A percentile compares a stretch with the other conserved stretches of the same genome.
These are phyloP conservation scores for Deilephila porcellus DNA, from an alignment of 2,888 invertebrate genomes.

Conservation along the genomic window DNA sequence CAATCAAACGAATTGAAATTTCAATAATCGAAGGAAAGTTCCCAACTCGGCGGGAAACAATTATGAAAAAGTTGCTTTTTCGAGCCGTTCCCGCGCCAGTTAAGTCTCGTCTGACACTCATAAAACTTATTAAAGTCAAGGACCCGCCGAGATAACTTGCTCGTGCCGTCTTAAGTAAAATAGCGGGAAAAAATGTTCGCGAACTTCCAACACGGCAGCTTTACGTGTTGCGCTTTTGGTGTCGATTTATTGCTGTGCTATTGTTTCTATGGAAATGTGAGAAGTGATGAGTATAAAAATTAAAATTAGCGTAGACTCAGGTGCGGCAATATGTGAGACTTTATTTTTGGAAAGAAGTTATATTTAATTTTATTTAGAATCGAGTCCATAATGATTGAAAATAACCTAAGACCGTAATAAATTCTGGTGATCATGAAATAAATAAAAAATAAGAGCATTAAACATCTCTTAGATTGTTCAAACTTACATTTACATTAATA, in stretches of 20 bases:
- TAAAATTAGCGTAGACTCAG: no score
- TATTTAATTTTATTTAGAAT: no score
- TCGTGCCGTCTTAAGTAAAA: slow-evolving; percentile 82
- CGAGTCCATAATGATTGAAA: no score
- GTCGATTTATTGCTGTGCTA: slow-evolving; percentile 56
- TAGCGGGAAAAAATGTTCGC: slow-evolving; percentile 79
- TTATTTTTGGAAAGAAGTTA: no score
- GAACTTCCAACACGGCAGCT: slow-evolving; percentile 70
- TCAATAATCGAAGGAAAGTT: slow-evolving; percentile 79
- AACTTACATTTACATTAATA: no score
- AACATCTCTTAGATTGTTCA: no score
- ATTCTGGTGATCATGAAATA: no score
- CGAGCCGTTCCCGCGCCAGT: slow-evolving; percentile 80
- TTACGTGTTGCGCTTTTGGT: slow-evolving; percentile 75
- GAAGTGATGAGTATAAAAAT: no score
- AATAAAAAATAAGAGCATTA: no score
- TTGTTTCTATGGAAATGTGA: slow-evolving; percentile 43
- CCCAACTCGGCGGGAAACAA: slow-evolving; percentile 76
- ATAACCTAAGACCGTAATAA: no score
- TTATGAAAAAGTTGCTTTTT: slow-evolving; percentile 82
- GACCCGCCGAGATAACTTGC: slow-evolving; percentile 84
- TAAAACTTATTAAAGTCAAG: slow-evolving; percentile 85
- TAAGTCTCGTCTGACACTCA: slow-evolving; percentile 83
- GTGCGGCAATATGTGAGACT: no score
- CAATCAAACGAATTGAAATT: slow-evolving; percentile 67